phyloP scores from a whole-genome alignment of 2,888 invertebrate genomes.

The Ennomos quercinarius region DNA sequence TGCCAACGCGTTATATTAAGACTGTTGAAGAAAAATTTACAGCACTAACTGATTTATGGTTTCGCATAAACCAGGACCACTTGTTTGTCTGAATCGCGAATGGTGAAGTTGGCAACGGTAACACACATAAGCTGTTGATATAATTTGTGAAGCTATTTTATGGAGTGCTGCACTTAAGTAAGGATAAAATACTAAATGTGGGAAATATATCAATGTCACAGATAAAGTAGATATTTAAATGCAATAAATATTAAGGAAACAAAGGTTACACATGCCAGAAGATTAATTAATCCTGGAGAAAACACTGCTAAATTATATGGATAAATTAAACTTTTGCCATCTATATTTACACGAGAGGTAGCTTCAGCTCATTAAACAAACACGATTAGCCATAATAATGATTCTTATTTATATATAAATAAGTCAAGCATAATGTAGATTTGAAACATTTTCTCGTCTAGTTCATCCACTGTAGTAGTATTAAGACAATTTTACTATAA shows the following conservation, averaged over 20 bases:
- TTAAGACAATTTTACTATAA: background rate
- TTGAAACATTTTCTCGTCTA: too few species aligned
- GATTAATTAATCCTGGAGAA: background rate
- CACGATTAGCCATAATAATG: too few species aligned
- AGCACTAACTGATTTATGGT: constrained; percentile 58
- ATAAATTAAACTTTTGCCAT: background rate
- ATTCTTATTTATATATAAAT: too few species aligned
- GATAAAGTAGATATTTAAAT: background rate
- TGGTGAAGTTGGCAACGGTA: constrained; percentile 33
- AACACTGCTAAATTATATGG: background rate
- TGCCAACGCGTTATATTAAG: constrained; percentile 61
- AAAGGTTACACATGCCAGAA: constrained; percentile 1
- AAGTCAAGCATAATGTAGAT: too few species aligned
- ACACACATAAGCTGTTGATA: constrained; percentile 19
- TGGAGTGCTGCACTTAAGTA: constrained; percentile 13
- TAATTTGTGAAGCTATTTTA: constrained; percentile 22
- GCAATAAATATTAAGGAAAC: constrained; percentile 1
- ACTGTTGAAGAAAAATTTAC: constrained; percentile 59
- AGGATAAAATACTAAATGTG: constrained; percentile 14
- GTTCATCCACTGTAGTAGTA: background rate
- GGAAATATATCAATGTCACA: constrained; percentile 8
- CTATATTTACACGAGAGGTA: background rate
- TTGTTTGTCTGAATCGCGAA: constrained; percentile 49
- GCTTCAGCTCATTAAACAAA: too few species aligned
- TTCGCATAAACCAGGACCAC: constrained; percentile 53